Evolutionary conservation across 92 coral and sea anemone genomes (phyloP), one percentile per base, ranked within the genome.

Genomic region (Palythoa grandis): DNA sequence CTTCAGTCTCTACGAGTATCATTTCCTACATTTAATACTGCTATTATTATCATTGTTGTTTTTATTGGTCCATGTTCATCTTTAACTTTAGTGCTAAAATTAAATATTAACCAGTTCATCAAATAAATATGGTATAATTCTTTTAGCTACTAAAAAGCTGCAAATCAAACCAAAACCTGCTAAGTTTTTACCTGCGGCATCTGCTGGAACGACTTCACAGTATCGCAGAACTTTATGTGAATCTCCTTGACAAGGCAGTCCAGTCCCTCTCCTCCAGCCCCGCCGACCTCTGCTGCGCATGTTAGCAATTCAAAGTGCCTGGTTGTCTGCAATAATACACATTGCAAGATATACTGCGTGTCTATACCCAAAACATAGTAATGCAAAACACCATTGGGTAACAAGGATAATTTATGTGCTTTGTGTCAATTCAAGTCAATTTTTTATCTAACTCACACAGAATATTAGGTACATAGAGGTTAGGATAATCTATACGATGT

Each of bases 181-280:
- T 20, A 9, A 23, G 17, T 37, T 20, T 13, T 90, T 72, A 94
- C 98, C 54, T 92, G 95, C 35, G 95, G 88, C 95, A 94, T 92
- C 70, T 92, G 94, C 82, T 94, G 93, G 86, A 94, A 94, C 2
- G 98, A 94, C 77, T 88, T 86, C 13, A 96, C 92, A 69, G 98
- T 95, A 61, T 95, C 89, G 73, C 82, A 76, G 65, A 96, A 96
- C 69, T 96, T 93, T 14, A 58, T 90, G 74, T 95, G 95, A 63
- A 96, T 96, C 85, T 96, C 99, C 82, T 90, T 90, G 50, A 96
- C 98, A 74, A 95, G 92, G 80, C 95, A 89, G 79, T 96, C 94
- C 75, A 96, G 82, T 20, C 96, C 92, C 47, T 93, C 92, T 2
- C 98, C 99, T 0, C 99, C 99, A 54, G 99, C 99, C 19, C 99